Evolutionary conservation across 2,888 invertebrate genomes (phyloP).

Genomic region (Lydus trimaculatus): DNA sequence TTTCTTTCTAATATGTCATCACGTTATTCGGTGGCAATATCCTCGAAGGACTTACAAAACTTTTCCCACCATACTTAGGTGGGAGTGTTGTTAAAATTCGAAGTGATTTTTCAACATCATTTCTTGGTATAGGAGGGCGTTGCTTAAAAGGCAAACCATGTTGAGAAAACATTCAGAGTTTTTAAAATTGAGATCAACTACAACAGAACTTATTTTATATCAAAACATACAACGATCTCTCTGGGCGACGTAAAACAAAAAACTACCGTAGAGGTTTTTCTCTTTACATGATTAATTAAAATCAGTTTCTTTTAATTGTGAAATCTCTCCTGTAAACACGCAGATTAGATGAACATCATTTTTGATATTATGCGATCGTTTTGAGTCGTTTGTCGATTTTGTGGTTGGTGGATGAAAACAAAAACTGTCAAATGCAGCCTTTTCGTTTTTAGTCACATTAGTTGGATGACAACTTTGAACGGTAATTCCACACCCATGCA

Average conservation of each 20-base stretch:
- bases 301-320: not conserved
- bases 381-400: not conserved
- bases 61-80: slow-evolving; percentile 39
- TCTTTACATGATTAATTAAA: not conserved
- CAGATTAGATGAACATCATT: not conserved
- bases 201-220: not conserved
- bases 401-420: not conserved
- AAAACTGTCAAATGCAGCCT: not conserved
- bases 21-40: slow-evolving; percentile 31
- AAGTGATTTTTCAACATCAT: slow-evolving; percentile 52
- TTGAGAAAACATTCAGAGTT: slow-evolving; percentile 49
- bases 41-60: slow-evolving; percentile 41
- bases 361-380: not conserved
- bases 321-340: no score
- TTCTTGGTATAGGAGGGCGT: slow-evolving; percentile 43
- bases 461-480: not conserved
- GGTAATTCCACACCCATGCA: not conserved
- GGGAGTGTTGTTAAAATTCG: slow-evolving; percentile 45
- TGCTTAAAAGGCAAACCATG: slow-evolving; percentile 53
- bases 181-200: slow-evolving; percentile 38
- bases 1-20: slow-evolving; percentile 41
- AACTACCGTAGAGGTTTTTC: not conserved
- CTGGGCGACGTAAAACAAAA: not conserved
- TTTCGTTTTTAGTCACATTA: not conserved
- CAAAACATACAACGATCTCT: not conserved